Percentiles rank a stretch among this genome's conserved stretches.
These are phyloP conservation scores for Tenrec ecaudatus DNA, from an alignment of 2,113 vertebrate genomes.

Conservation along the genomic window DNA sequence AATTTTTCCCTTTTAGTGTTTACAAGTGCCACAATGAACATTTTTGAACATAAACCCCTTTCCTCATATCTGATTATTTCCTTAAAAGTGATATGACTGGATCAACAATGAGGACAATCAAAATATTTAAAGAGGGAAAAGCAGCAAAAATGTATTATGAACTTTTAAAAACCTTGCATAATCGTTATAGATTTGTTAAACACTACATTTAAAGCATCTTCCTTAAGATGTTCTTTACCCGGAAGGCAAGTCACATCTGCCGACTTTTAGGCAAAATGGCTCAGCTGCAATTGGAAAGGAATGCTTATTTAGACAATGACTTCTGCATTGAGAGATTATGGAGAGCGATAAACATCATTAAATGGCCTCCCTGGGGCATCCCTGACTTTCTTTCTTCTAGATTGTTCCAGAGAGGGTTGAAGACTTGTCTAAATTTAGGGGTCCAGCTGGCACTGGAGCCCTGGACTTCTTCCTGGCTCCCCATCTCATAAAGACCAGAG, in stretches of 20 bases:
- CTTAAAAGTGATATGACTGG: slow-evolving; percentile 56
- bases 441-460: background rate
- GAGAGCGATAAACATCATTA: background rate
- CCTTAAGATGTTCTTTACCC: slow-evolving; percentile 66
- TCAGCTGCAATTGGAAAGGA: slow-evolving; percentile 51
- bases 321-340: slow-evolving; percentile 42
- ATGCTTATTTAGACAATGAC: slow-evolving; percentile 72
- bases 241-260: slow-evolving; percentile 74
- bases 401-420: background rate
- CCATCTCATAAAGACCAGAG: background rate
- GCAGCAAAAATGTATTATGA: slow-evolving; percentile 56
- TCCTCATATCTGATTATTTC: slow-evolving; percentile 58
- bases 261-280: slow-evolving; percentile 54
- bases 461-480: background rate
- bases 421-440: background rate
- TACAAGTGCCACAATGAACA: slow-evolving; percentile 3
- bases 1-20: slow-evolving; percentile 69
- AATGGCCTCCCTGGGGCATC: background rate
- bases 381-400: background rate
- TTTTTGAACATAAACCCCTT: slow-evolving; percentile 44
- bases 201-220: slow-evolving; percentile 68
- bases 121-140: slow-evolving; percentile 70
- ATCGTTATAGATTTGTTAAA: slow-evolving; percentile 77
- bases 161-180: slow-evolving; percentile 67
- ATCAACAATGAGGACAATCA: slow-evolving; percentile 64